Evolutionary conservation across 2,888 invertebrate genomes (phyloP), one percentile per base, ranked within the genome.

Genomic region (Leucozona laternaria): DNA sequence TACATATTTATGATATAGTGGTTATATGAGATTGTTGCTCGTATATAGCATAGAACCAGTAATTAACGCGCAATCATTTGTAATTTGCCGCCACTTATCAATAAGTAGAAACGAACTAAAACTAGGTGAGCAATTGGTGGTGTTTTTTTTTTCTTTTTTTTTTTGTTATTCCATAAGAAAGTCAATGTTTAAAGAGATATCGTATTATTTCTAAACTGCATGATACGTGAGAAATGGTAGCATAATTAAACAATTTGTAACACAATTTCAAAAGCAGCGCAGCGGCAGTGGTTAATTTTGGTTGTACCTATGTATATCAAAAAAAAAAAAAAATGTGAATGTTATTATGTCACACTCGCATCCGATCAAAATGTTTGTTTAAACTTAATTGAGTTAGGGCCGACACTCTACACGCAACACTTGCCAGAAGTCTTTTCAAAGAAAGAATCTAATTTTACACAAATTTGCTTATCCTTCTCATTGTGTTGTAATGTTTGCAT

Each of bases 41-140:
- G 25, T 58, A 50, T 68, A 20, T 58, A 43, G 60, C 31, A n/a
- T 28, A 25, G 55, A 68, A 58, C n/a, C 17, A 40, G 37, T 57
- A 80, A 85, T 85, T 80, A 85, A 85, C 45, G 79, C 79, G 79
- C 79, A 84, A 78, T 72, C 77, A 84, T 85, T 85, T 81, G 77
- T 70, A 70, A 73, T 85, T 81, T 85, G 80, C 80, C 77, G 77
- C 80, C 68, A 85, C 80, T 62, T 70, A 73, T 77, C 60, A 60
- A 83, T 73, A 55, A 57, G 22, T 11, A 70, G 37, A 50, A 70
- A 78, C 28, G 17, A 53, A n/a, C 15, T 37, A 17, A 75, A 62
- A 45, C 31, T 70, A 62, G 70, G 68, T 68, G 57, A 77, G 68
- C 28, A 58, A 55, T 66, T 64, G 64, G 66, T 66, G 7, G n/a